phyloP scores from a whole-genome alignment of 2,888 invertebrate genomes.

The Tromatobia lineatoria region DNA sequence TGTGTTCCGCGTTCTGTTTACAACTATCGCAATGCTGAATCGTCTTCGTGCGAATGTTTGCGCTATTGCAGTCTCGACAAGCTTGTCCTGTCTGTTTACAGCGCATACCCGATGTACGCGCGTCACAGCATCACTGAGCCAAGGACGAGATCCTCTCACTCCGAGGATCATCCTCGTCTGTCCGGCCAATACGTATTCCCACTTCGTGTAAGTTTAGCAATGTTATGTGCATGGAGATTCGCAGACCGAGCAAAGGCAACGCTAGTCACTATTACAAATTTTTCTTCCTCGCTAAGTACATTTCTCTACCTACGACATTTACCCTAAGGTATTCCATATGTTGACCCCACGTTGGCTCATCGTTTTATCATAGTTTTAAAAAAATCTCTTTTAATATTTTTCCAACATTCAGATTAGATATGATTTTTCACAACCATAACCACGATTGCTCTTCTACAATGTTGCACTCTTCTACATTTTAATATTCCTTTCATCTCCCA shows the following conservation, averaged over 20 bases:
- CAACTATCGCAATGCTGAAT: neutral
- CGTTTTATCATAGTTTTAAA: constrained; percentile 11
- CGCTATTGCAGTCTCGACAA: constrained; percentile 25
- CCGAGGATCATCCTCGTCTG: constrained; percentile 61
- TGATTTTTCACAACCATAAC: neutral
- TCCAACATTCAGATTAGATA: neutral
- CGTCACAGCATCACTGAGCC: constrained; percentile 66
- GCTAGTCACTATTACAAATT: constrained; percentile 26
- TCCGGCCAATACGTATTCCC: constrained; percentile 8
- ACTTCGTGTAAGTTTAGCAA: constrained; percentile 7
- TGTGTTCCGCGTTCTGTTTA: constrained; percentile 39
- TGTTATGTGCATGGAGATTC: constrained; percentile 7
- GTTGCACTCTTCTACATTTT: neutral
- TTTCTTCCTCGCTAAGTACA: neutral
- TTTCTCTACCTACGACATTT: constrained; percentile 4
- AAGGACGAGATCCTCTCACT: constrained; percentile 76
- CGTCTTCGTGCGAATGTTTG: neutral
- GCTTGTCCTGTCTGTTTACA: constrained; percentile 34
- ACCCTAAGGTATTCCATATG: neutral
- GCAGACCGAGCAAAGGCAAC: constrained; percentile 26
- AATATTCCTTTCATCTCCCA: neutral
- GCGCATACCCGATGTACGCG: constrained; percentile 18
- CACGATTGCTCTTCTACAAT: constrained; percentile 3
- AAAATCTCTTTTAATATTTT: constrained; percentile 1
- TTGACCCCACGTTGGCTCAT: constrained; percentile 21